phyloP scores from a whole-genome alignment of 2,888 invertebrate genomes.

The Aleiodes leptofemur region DNA sequence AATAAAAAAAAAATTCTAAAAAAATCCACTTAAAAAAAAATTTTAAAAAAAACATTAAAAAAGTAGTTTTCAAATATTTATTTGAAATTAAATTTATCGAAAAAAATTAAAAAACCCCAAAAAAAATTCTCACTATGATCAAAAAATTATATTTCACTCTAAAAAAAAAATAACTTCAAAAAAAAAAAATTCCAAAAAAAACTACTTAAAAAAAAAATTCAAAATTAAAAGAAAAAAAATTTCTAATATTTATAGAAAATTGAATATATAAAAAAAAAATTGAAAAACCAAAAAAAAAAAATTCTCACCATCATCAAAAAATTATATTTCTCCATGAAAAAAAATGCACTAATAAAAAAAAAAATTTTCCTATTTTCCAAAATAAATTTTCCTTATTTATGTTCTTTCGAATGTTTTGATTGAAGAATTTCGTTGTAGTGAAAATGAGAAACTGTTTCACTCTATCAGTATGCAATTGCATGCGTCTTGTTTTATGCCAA shows the following conservation, averaged over 20 bases:
- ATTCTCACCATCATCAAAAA: not conserved
- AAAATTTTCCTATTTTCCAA: not conserved
- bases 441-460: slow-evolving; percentile 20
- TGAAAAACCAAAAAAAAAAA: not conserved
- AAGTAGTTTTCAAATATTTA: too few relatives aligned
- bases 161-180: not conserved
- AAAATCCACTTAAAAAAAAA: too few relatives aligned
- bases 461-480: not conserved
- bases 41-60: not conserved
- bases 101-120: not conserved
- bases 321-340: not conserved
- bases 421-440: not conserved
- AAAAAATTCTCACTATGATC: slow-evolving; percentile 3
- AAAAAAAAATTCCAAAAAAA: not conserved
- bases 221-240: not conserved
- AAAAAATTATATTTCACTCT: not conserved
- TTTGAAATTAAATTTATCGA: too few relatives aligned
- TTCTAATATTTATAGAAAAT: too few relatives aligned
- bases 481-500: slow-evolving; percentile 7
- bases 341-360: not conserved
- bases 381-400: too few relatives aligned
- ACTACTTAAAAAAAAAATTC: too few relatives aligned
- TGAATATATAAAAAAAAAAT: not conserved
- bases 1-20: not conserved
- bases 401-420: not conserved